phyloP scores from a whole-genome alignment of 37 sponge, comb jelly and placozoan species.

The Cladorhizidae sp. region DNA sequence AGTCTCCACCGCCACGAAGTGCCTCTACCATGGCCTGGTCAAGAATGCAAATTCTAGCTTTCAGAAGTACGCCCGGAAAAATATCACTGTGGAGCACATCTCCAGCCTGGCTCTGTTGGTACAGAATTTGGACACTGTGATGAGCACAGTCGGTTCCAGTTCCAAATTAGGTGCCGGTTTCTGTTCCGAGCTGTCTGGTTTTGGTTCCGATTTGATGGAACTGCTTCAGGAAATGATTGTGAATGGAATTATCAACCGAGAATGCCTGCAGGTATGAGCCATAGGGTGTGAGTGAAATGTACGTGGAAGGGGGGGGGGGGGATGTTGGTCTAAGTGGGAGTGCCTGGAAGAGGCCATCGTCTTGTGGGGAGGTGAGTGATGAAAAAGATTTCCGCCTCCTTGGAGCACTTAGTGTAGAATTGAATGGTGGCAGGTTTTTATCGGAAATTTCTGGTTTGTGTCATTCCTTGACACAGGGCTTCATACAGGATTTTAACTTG shows the following conservation, averaged over 20 bases:
- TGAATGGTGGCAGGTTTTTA: too few species aligned
- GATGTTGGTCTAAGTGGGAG: too few species aligned
- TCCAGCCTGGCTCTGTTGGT: slow-evolving; percentile 56
- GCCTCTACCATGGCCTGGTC: slow-evolving; percentile 31
- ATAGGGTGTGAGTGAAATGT: too few species aligned
- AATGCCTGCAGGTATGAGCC: slow-evolving; percentile 28
- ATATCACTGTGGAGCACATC: slow-evolving; percentile 32
- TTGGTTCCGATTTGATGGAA: slow-evolving; percentile 22
- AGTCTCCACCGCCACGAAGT: slow-evolving; percentile 18
- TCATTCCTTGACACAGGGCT: too few species aligned
- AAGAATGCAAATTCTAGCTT: not conserved
- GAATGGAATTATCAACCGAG: slow-evolving; percentile 10
- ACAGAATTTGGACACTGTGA: slow-evolving; percentile 11
- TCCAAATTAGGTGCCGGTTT: not conserved
- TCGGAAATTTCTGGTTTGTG: too few species aligned
- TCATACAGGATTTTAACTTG: too few species aligned
- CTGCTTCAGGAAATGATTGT: slow-evolving; percentile 46
- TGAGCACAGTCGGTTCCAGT: not conserved
- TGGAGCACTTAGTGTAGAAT: too few species aligned
- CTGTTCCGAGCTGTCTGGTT: not conserved
- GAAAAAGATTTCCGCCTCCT: too few species aligned
- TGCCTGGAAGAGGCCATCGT: too few species aligned
- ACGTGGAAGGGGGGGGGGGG: too few species aligned
- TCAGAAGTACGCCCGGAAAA: slow-evolving; percentile 1
- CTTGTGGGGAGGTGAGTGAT: too few species aligned